Conservation (phyloP, 2,888 invertebrate species). For the Spodoptera exigua region DNA sequence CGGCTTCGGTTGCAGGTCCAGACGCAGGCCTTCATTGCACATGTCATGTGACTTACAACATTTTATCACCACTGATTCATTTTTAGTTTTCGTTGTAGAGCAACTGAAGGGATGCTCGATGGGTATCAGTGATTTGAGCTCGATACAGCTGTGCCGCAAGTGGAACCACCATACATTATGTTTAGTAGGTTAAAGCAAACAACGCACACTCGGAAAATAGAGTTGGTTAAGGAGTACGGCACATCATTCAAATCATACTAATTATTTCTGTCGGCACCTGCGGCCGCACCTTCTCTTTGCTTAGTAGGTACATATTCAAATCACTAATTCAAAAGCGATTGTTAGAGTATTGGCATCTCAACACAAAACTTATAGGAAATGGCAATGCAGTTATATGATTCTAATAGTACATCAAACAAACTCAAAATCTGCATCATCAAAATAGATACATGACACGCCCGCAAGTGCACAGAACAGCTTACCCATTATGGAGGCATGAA, state of each 20-base stretch:
- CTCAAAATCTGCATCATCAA: constrained; percentile 81
- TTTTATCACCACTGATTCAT: constrained; percentile 93
- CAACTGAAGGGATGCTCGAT: constrained; percentile 95
- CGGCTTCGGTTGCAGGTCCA: constrained; percentile 91
- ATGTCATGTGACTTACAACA: constrained; percentile 93
- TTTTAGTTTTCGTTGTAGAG: constrained; percentile 93
- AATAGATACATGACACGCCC: constrained; percentile 76
- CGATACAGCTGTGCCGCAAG: constrained; percentile 93
- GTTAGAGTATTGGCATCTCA: constrained; percentile 87
- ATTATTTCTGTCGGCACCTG: constrained; percentile 62
- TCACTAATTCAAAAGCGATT: constrained; percentile 87
- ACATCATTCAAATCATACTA: constrained; percentile 86
- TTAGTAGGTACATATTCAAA: constrained; percentile 84
- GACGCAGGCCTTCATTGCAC: constrained; percentile 93
- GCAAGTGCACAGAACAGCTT: constrained; percentile 78
- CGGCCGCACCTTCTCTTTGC: constrained; percentile 70
- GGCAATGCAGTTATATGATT: constrained; percentile 83
- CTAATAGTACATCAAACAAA: constrained; percentile 87
- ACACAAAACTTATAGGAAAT: constrained; percentile 85
- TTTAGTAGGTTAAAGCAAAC: constrained; percentile 90
- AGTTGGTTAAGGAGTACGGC: constrained; percentile 81
- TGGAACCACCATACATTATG: constrained; percentile 88
- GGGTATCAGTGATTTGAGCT: constrained; percentile 92
- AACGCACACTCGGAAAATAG: constrained; percentile 87
- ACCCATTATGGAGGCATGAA: constrained; percentile 75